Conservation (phyloP, 1,140 invertebrate species). For the Nylanderia fulva region DNA sequence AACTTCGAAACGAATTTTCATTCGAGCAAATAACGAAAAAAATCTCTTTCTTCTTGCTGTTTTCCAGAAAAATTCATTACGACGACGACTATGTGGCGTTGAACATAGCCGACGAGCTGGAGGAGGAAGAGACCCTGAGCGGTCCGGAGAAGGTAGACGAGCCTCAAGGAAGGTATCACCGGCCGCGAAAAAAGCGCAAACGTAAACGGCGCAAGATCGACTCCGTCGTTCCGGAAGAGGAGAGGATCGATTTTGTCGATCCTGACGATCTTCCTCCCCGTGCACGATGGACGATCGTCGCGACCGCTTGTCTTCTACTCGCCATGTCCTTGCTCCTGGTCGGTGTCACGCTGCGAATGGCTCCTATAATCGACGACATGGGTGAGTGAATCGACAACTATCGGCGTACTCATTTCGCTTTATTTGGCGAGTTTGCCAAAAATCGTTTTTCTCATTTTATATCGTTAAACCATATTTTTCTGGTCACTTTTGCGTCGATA, state of each 20-base stretch:
- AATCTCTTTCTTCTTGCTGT: background rate
- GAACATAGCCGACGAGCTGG: conserved; percentile 85
- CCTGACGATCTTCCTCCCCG: conserved; percentile 92
- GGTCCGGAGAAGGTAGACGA: conserved; percentile 74
- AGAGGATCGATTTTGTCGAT: conserved; percentile 85
- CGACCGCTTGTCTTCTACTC: conserved; percentile 93
- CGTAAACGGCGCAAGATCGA: conserved; percentile 77
- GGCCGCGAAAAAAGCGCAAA: conserved; percentile 81
- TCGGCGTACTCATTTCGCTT: background rate
- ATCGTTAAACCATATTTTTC: background rate
- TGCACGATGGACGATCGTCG: conserved; percentile 95
- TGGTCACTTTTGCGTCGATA: too few relatives aligned
- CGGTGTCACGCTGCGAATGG: conserved; percentile 95
- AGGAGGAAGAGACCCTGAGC: conserved; percentile 82
- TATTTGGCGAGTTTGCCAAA: too few relatives aligned
- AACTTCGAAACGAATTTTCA: background rate
- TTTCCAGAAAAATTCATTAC: conserved; percentile 84
- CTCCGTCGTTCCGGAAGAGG: conserved; percentile 74
- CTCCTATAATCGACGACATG: conserved; percentile 96
- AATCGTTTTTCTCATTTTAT: background rate
- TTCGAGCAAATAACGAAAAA: background rate
- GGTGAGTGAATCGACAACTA: conserved; percentile 88
- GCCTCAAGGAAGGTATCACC: conserved; percentile 78
- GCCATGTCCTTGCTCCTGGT: conserved; percentile 95
- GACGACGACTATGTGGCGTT: conserved; percentile 86